Evolutionary conservation across 2,113 vertebrate species (phyloP), one percentile per base, ranked within the genome.

Genomic region (Chloroceryle aenea): DNA sequence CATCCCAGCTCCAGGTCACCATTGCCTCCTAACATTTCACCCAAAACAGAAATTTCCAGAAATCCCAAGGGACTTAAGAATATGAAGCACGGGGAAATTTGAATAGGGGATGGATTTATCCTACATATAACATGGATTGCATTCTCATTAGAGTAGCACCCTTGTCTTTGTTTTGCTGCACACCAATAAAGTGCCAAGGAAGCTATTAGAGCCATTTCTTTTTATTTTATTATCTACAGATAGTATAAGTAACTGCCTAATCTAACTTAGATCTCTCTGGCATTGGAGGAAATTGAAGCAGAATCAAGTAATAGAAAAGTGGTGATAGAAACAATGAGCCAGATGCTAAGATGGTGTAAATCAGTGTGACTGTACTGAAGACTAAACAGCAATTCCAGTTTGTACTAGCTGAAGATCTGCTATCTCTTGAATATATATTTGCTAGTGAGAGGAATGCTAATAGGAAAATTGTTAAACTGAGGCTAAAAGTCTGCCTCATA

Each of bases 251-350:
- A 90, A 92, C 68, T 74, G 55, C 48, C 45, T 81, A 50, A 88
- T 92, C 88, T n/a, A 92, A 80, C 63, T 74, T 45, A 55, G 19
- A 81, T 71, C 45, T 94, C 74, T 84, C 13, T 56, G 45, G 22
- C 47, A 90, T 58, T 55, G 20, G 64, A 92, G 50, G 36, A 95
- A 94, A 93, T 94, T 63, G 90, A 93, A 95, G 55, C 42, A 78
- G 64, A 34, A 42, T 77, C 67, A 93, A 9, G 38, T 90, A 95
- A 84, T 67, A 84, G 63, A 66, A 86, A 88, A 86, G 69, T 74
- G 30, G 79, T 69, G 76, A 84, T 79, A 66, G 85, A 85, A 85
- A 89, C 90, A 87, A 76, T 93, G 71, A 93, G 53, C 66, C 87
- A 94, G 93, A 84, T 95, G 66, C 30, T 89, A 56, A 89, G 64